Conservation (phyloP, 2,797 vertebrate species). For the Cercopithecus hamlyni region DNA sequence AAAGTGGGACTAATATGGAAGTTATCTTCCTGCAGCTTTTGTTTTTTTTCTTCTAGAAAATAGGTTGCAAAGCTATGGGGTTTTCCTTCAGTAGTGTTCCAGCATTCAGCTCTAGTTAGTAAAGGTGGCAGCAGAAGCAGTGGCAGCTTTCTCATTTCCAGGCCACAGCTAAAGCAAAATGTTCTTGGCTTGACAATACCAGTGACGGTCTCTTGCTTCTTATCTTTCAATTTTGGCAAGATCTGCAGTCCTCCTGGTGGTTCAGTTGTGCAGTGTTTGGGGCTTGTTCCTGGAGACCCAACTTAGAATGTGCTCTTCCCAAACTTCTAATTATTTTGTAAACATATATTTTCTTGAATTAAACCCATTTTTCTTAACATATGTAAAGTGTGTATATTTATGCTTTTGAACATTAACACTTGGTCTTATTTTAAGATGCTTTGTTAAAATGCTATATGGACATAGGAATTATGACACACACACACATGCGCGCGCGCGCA, state of each 20-base stretch:
- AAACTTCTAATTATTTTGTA: not conserved
- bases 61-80: not conserved
- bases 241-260: not conserved
- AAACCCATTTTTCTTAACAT: not conserved
- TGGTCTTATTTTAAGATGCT: conserved; percentile 8
- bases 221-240: not conserved
- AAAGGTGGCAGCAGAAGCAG: not conserved
- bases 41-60: not conserved
- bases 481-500: not conserved
- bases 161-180: not conserved
- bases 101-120: not conserved
- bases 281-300: not conserved
- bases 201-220: not conserved
- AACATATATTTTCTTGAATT: not conserved
- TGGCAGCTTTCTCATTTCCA: not conserved
- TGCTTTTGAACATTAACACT: not conserved
- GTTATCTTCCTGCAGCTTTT: not conserved
- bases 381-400: not conserved
- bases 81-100: not conserved
- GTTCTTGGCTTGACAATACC: not conserved
- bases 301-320: not conserved
- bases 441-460: not conserved
- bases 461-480: not conserved
- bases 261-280: not conserved
- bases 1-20: not conserved